phyloP scores from a whole-genome alignment of 1,140 invertebrate genomes.

The Drosophila navojoa region DNA sequence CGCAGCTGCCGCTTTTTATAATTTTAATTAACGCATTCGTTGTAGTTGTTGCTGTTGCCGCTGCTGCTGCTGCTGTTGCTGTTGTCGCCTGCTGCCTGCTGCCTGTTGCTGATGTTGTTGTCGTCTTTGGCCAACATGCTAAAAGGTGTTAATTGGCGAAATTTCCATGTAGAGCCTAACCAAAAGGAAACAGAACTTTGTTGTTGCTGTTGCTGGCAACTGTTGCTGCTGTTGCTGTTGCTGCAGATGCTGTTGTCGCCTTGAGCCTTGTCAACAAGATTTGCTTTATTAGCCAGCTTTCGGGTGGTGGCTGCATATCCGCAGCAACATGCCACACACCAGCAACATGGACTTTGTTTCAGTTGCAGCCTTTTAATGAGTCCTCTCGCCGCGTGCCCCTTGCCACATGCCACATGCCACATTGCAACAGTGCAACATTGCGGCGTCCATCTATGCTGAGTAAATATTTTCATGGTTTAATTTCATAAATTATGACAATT shows the following conservation, averaged over 20 bases:
- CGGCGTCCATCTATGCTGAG: constrained; percentile 34
- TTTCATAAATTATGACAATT: constrained; percentile 79
- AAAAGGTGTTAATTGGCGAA: constrained; percentile 84
- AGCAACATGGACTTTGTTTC: constrained; percentile 48
- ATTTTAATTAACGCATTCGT: constrained; percentile 33
- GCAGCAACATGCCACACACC: constrained; percentile 55
- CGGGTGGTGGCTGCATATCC: constrained; percentile 78
- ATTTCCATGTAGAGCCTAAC: constrained; percentile 81
- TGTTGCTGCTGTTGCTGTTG: constrained; percentile 40
- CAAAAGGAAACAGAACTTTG: constrained; percentile 56
- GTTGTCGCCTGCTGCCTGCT: constrained; percentile 43
- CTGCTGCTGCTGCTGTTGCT: constrained; percentile 46
- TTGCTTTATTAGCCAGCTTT: constrained; percentile 84
- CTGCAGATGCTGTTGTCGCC: constrained; percentile 56
- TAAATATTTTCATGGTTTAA: constrained; percentile 83
- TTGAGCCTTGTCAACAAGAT: constrained; percentile 82
- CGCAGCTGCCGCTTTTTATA: constrained; percentile 37
- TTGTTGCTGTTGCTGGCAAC: constrained; percentile 18
- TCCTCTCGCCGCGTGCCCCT: constrained; percentile 24
- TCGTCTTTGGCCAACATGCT: constrained; percentile 80
- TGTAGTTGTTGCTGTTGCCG: constrained; percentile 56
- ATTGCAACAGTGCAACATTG: background rate
- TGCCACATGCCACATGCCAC: background rate
- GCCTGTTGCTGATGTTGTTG: constrained; percentile 53
- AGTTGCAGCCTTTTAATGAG: constrained; percentile 64